Evolutionary conservation across 2,888 invertebrate species (phyloP), one percentile per base, ranked within the genome.

Genomic region (Tachystola acroxantha): DNA sequence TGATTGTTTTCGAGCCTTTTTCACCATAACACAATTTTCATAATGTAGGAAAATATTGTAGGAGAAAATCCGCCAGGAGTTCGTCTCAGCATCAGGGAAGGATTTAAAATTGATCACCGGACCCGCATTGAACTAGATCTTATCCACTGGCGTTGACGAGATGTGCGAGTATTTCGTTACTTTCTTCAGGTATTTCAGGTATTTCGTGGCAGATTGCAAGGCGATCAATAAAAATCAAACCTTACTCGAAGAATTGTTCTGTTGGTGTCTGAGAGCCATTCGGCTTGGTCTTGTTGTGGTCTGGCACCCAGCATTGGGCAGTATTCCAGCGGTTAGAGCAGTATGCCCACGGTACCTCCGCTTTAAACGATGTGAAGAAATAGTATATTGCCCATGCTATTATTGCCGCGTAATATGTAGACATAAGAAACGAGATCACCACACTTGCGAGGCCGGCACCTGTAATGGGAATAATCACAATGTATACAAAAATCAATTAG

Each of bases 381-480:
- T 97, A 97, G 77, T 95, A 97, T 60, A 97, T 93, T 36, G 96
- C 93, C 90, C 97, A 97, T 43, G 96, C 95, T 77, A 97, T 96
- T 74, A 98, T 95, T 53, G 97, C 96, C 76, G 96, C 96, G 80
- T 97, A 97, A 80, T 97, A 97, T 35, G 97, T 96, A 52, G 96
- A 96, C 92, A 98, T 94, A 67, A 97, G 88, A 85, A 97, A 96
- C 50, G 97, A 97, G 74, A 97, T 95, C 71, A 97, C 93, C 47
- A 97, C 96, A 72, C 96, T 96, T 42, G 96, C 96, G 55, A 98
- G 88, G 40, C 97, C 98, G 51, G 96, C 95, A 62, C 97, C 97
- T 97, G 82, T n/a, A 85, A 86, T n/a, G 24, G 4, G n/a, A 24
- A 36, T 46, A 47, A 43, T 27, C 6, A 16, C 16, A 16, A 16